Evolutionary conservation across 1,140 invertebrate species (phyloP).

Genomic region (Ctenoplectra terminalis): DNA sequence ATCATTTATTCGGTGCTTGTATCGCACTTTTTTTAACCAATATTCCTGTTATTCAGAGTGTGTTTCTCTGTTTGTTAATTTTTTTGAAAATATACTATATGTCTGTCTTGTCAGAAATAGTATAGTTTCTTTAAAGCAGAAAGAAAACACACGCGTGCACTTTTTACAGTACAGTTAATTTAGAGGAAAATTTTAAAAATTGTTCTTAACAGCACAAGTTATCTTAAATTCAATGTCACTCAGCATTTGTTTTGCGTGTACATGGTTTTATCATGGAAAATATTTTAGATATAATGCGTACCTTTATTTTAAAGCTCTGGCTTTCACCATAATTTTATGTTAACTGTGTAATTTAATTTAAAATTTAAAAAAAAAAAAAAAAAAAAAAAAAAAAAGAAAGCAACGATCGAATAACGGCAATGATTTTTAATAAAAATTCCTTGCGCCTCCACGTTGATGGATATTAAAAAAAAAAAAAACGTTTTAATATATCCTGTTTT

Average conservation of each 20-base stretch:
- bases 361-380: neutral
- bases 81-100: neutral
- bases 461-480: neutral
- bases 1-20: neutral
- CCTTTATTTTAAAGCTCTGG: slow-evolving; percentile 19
- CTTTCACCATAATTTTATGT: slow-evolving; percentile 20
- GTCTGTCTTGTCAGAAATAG: neutral
- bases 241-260: slow-evolving; percentile 1
- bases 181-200: neutral
- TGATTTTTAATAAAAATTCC: slow-evolving; percentile 20
- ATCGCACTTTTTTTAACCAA: slow-evolving; percentile 11
- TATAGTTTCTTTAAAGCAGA: neutral
- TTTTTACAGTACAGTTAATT: neutral
- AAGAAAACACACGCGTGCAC: neutral
- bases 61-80: neutral
- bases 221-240: neutral
- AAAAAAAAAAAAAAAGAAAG: too few species aligned
- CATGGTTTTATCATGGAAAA: slow-evolving; percentile 24
- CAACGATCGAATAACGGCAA: neutral
- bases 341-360: slow-evolving; percentile 10
- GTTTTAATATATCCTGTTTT: slow-evolving; percentile 16
- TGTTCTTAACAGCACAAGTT: neutral
- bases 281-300: slow-evolving; percentile 9
- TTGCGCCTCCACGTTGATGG: neutral
- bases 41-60: neutral